Percentiles rank a stretch among this genome's conserved stretches.
phyloP scores from a whole-genome alignment of 92 coral and sea anemone species.

The Muricea muricata region DNA sequence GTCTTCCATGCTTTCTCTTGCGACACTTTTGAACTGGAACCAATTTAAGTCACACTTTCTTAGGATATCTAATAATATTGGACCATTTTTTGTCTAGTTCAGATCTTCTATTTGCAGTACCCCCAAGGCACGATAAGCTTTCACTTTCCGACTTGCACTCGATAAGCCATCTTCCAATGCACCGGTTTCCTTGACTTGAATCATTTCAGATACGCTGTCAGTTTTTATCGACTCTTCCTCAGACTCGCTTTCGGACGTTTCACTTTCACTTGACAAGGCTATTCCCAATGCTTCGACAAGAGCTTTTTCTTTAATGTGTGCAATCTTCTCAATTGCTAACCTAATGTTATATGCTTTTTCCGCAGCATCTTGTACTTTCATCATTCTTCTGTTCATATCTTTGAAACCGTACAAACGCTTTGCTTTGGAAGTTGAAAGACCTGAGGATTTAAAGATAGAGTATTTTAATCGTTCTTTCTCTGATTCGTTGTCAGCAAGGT shows the following conservation, averaged over 20 bases:
- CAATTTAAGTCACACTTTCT: background rate
- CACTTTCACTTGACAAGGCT: slow-evolving; percentile 45
- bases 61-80: background rate
- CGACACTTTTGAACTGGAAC: background rate
- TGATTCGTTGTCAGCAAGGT: slow-evolving; percentile 54
- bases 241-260: slow-evolving; percentile 61
- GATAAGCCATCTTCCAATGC: background rate
- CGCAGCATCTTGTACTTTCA: slow-evolving; percentile 32
- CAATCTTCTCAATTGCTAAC: slow-evolving; percentile 52
- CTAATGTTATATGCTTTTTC: slow-evolving; percentile 58
- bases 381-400: slow-evolving; percentile 15
- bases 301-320: slow-evolving; percentile 62
- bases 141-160: background rate
- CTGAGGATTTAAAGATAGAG: slow-evolving; percentile 21
- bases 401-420: slow-evolving; percentile 51
- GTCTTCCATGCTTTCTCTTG: background rate
- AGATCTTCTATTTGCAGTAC: background rate
- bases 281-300: slow-evolving; percentile 50
- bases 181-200: background rate
- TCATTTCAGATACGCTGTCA: slow-evolving; percentile 15
- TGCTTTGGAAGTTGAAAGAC: slow-evolving; percentile 34
- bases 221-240: slow-evolving; percentile 40
- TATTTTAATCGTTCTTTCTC: slow-evolving; percentile 49
- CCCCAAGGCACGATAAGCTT: background rate
- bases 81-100: background rate